Percentiles rank a stretch among this genome's conserved stretches.
These are phyloP conservation scores for Mus spicilegus DNA, from an alignment of 2,113 vertebrate genomes.

Conservation along the genomic window DNA sequence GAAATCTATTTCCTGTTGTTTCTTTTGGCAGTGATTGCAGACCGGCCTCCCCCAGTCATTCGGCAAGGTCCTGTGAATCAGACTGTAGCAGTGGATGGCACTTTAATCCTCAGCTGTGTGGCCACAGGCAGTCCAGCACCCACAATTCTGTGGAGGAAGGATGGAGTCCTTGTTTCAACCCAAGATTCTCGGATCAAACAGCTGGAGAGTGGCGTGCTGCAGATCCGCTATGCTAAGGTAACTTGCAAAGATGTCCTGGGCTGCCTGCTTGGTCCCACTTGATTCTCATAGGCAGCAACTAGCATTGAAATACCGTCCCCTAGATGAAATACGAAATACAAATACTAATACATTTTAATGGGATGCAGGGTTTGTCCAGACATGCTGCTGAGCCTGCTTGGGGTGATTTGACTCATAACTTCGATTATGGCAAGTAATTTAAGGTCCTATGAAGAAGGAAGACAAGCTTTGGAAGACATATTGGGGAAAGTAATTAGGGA, in stretches of 20 bases:
- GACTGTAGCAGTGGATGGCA: constrained; percentile 97
- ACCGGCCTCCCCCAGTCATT: constrained; percentile 97
- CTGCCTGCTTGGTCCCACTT: constrained; percentile 46
- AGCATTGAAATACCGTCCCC: constrained; percentile 51
- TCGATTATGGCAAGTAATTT: constrained; percentile 71
- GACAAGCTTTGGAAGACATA: constrained; percentile 48
- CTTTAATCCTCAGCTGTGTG: constrained; percentile 92
- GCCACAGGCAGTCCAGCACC: constrained; percentile 93
- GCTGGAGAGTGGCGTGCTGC: constrained; percentile 92
- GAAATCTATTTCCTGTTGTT: constrained; percentile 87
- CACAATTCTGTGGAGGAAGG: constrained; percentile 97
- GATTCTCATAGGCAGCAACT: constrained; percentile 23
- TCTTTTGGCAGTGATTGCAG: constrained; percentile 93
- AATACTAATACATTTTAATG: constrained; percentile 62
- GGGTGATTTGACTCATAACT: constrained; percentile 45
- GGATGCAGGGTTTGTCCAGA: constrained; percentile 54
- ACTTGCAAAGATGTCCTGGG: background rate
- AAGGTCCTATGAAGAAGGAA: constrained; percentile 13
- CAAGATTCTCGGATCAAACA: constrained; percentile 97
- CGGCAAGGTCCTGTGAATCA: constrained; percentile 97
- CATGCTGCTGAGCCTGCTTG: constrained; percentile 51
- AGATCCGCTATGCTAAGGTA: constrained; percentile 99
- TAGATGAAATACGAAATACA: constrained; percentile 72
- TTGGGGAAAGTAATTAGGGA: constrained; percentile 54
- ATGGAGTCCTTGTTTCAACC: constrained; percentile 93